Base-by-base conservation (phyloP, 2,113 vertebrate genomes). In the Xenopus tropicalis region DNA sequence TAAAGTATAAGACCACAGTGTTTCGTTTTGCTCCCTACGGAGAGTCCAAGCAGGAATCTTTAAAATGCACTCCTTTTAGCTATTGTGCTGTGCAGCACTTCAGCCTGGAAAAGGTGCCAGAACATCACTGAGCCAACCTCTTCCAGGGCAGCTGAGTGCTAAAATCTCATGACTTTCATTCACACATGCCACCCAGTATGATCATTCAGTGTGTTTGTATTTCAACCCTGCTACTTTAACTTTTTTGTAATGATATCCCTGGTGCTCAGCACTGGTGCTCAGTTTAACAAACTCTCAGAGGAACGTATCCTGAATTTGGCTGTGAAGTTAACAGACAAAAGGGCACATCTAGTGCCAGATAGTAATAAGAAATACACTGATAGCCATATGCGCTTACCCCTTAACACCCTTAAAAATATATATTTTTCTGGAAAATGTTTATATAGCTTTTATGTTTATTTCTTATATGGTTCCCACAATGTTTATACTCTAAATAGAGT, bases 161-260 rank as follows among this genome's bases (percentile, higher is more conserved):
- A 43, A 48, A 48, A 54, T 46, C 43, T 61, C 23, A 14, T 44
- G 22, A 25, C 52, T 65, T 48, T 65, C n/a, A 68, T 66, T 66
- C 52, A 21, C 46, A 5, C 46, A 16, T 68, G 21, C 72, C 65
- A 61, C 65, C 24, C 42, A 61, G 19, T 22, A 57, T 61, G 57
- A 37, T 68, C 37, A 48, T 59, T 17, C 43, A 74, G 12, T 21
- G n/a, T 12, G 56, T 74, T 58, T 61, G 25, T 22, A 65, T 52
- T 68, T 21, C 13, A 62, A 37, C 17, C 20, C 20, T 29, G 43
- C 44, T 54, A 42, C 42, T 66, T 65, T 22, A 56, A 56, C 46
- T 37, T 56, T 66, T 51, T 61, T 37, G 67, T 74, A 68, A 74
- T 68, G 29, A 74, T 68, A 68, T 68, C 72, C 63, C 72, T 74